Percentiles rank a stretch among this genome's conserved stretches.
These are phyloP conservation scores for Stercorarius parasiticus DNA, from an alignment of 2,113 vertebrate genomes.

Conservation along the genomic window DNA sequence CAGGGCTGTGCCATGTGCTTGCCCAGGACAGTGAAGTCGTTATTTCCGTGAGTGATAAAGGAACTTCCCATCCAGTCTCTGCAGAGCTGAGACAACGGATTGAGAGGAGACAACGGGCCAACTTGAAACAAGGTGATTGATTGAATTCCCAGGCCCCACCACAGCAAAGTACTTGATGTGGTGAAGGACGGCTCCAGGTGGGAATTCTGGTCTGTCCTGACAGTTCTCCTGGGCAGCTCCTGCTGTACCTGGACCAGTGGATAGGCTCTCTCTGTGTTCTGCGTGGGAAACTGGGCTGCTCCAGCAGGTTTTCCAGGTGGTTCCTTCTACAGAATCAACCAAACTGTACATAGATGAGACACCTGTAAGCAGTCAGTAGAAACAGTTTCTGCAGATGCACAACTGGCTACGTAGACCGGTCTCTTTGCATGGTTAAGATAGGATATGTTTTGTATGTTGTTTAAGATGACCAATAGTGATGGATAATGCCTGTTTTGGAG, in stretches of 20 bases:
- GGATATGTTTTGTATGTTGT: neutral
- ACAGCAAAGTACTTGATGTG: neutral
- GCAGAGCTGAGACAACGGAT: neutral
- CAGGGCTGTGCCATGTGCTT: neutral
- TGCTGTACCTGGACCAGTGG: neutral
- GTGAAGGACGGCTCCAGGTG: neutral
- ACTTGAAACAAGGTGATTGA: fast-evolving
- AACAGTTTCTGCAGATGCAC: neutral
- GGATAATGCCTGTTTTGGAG: neutral
- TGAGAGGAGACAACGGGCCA: neutral
- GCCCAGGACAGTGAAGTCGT: fast-evolving
- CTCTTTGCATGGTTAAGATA: neutral
- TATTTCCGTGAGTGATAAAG: neutral
- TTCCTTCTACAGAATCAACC: neutral
- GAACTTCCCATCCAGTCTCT: neutral
- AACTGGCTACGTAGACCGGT: neutral
- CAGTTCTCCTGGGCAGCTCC: neutral
- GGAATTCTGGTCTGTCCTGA: neutral
- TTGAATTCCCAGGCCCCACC: neutral
- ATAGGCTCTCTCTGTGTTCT: neutral
- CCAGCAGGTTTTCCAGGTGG: neutral
- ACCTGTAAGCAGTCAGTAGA: neutral
- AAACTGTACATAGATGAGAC: too few species aligned
- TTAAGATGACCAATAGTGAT: neutral
- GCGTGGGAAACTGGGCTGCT: neutral